Conservation (phyloP, 2,888 invertebrate species). For the Nasonovia ribisnigri region DNA sequence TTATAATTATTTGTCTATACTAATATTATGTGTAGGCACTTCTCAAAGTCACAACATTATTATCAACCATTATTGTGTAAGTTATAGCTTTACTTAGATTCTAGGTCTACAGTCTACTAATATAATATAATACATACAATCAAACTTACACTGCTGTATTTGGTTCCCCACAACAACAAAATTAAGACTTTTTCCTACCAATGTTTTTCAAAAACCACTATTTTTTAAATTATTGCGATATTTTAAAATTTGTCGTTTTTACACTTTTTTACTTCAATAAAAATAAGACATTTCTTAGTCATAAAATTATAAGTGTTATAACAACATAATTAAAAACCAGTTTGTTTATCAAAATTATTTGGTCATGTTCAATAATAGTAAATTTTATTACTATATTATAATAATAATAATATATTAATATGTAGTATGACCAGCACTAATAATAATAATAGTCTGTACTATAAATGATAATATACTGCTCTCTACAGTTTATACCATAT, state of each 20-base stretch:
- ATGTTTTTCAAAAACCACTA: not conserved
- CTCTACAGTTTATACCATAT: not conserved
- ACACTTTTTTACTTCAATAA: not conserved
- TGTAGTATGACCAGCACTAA: not conserved
- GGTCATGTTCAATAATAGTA: not conserved
- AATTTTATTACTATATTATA: conserved; percentile 1
- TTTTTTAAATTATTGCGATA: no score
- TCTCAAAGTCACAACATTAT: not conserved
- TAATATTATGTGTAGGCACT: not conserved
- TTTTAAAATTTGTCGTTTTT: not conserved
- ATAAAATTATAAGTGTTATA: not conserved
- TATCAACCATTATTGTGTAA: not conserved
- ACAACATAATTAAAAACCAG: not conserved
- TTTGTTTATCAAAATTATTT: not conserved
- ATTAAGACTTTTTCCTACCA: not conserved
- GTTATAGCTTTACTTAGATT: not conserved
- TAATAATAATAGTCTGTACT: not conserved
- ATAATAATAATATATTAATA: not conserved
- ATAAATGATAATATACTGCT: not conserved
- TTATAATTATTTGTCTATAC: no score
- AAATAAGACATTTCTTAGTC: not conserved
- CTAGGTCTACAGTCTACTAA: not conserved
- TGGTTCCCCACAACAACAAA: not conserved
- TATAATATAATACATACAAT: not conserved
- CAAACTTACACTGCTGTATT: not conserved